A percentile compares a stretch with the other conserved stretches of the same genome.
Evolutionary conservation across 30 jellyfish, hydroid and myxozoan species (phyloP).

Genomic region (Cassiopea xamachana): DNA sequence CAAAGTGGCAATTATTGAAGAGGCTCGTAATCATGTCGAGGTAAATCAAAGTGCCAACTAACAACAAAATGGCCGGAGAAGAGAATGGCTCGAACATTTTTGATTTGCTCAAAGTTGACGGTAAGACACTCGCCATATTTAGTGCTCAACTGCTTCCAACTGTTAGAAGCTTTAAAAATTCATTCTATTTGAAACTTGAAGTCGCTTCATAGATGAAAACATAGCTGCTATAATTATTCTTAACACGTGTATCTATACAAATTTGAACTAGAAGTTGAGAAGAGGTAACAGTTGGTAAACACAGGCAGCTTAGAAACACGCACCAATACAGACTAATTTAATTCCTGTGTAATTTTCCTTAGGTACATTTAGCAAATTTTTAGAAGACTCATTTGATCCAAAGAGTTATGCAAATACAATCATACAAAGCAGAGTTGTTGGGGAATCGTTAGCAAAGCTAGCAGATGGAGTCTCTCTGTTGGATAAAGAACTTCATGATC

Average conservation of each 20-base stretch:
- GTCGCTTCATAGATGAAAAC: too few species aligned
- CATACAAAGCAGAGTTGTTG: slow-evolving; percentile 81
- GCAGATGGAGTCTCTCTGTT: slow-evolving; percentile 76
- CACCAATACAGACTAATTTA: neutral
- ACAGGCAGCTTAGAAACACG: neutral
- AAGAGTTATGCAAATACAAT: slow-evolving; percentile 79
- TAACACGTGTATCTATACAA: too few species aligned
- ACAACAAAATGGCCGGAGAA: slow-evolving; percentile 50
- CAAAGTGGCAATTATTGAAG: neutral
- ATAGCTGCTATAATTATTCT: too few species aligned
- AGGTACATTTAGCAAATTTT: slow-evolving; percentile 75
- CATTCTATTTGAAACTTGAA: too few species aligned
- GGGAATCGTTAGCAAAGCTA: slow-evolving; percentile 82
- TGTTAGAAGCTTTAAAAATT: too few species aligned
- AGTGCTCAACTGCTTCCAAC: neutral
- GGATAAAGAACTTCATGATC: slow-evolving; percentile 78
- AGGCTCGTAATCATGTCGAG: slow-evolving; percentile 34
- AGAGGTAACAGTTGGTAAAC: too few species aligned
- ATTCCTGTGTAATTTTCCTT: neutral
- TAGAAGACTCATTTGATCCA: slow-evolving; percentile 82
- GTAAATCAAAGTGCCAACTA: slow-evolving; percentile 33
- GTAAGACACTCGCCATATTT: neutral
- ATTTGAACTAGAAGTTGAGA: too few species aligned
- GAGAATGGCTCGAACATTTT: neutral
- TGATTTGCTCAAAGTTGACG: slow-evolving; percentile 45